Base-by-base conservation (phyloP, 2,113 vertebrate genomes). In the Stomatorhinus ivindoensis region DNA sequence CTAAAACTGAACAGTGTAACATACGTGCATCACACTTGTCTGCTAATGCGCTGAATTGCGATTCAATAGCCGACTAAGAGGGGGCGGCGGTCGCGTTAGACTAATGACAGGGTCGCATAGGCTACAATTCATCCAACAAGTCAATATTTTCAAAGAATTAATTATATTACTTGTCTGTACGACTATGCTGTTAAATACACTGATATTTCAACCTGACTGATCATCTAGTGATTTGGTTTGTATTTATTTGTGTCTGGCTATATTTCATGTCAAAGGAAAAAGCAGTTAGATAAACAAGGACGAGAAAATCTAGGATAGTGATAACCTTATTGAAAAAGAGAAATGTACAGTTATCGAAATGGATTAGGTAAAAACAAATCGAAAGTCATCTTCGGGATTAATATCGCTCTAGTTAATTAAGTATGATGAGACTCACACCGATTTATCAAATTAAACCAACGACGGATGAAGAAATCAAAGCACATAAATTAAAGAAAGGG, bases 61-160 rank as follows among this genome's bases (percentile, higher is more conserved):
- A 91, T 92, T 89, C 80, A 90, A 88, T 85, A 46, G 86, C 91
- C 85, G 90, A 89, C 91, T 93, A 91, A 90, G 61, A 91, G 91
- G 90, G 91, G 90, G 87, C 58, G 61, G 48, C 19, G 89, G 73
- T 46, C 88, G 86, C 76, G 93, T 92, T 90, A 69, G 92, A 94
- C 91, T 91, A 93, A 94, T 93, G 91, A 90, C 90, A 93, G 94
- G 91, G 90, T 93, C 90, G 91, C 90, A 93, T 58, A 92, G 91
- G 92, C 91, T 93, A 93, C 93, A 92, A 91, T 92, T 92, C 80
- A 82, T 83, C 53, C 89, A 65, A 51, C 83, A 89, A 90, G 86
- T 91, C 88, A 92, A 92, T 94, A 92, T 90, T 90, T 94, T 90
- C 93, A 90, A 92, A 92, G 27, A 58, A 83, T 53, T 88, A 87